These are phyloP conservation scores for Arion vulgaris DNA, from an alignment of 1,140 invertebrate genomes.

Conservation along the genomic window DNA sequence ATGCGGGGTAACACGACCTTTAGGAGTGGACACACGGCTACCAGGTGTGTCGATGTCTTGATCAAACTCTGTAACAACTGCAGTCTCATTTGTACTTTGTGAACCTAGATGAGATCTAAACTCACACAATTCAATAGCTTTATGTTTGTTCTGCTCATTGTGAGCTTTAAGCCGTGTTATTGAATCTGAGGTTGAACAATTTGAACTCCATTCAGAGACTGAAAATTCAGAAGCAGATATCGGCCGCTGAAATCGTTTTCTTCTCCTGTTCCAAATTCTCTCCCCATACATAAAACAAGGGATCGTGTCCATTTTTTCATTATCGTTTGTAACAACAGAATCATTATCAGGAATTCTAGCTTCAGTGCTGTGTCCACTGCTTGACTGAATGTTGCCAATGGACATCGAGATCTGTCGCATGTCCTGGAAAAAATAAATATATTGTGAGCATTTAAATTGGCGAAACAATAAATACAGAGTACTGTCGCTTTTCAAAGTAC, in stretches of 20 bases:
- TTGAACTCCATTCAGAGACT: background rate
- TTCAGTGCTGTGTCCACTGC: constrained; percentile 60
- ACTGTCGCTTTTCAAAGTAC: too few relatives aligned
- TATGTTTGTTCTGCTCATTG: background rate
- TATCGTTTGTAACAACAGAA: background rate
- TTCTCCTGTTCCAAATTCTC: constrained; percentile 56
- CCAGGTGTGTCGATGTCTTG: background rate
- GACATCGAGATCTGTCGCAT: constrained; percentile 58
- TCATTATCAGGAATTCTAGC: constrained; percentile 46
- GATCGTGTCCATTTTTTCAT: background rate
- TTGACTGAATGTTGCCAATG: constrained; percentile 57
- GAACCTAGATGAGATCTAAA: background rate
- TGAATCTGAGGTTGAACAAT: background rate
- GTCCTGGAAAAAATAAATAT: constrained; percentile 43
- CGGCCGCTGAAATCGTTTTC: constrained; percentile 45
- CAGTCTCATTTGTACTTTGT: background rate
- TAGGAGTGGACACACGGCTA: constrained; percentile 32
- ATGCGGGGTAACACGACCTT: constrained; percentile 25
- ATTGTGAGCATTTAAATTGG: too few relatives aligned
- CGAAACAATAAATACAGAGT: too few relatives aligned
- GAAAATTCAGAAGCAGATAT: constrained; percentile 47
- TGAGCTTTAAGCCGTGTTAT: background rate
- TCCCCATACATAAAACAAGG: constrained; percentile 62
- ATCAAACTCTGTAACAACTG: background rate
- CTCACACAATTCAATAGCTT: background rate